These are phyloP conservation scores for Sminthurinus aureus DNA, from an alignment of 2,888 invertebrate species.

Conservation along the genomic window DNA sequence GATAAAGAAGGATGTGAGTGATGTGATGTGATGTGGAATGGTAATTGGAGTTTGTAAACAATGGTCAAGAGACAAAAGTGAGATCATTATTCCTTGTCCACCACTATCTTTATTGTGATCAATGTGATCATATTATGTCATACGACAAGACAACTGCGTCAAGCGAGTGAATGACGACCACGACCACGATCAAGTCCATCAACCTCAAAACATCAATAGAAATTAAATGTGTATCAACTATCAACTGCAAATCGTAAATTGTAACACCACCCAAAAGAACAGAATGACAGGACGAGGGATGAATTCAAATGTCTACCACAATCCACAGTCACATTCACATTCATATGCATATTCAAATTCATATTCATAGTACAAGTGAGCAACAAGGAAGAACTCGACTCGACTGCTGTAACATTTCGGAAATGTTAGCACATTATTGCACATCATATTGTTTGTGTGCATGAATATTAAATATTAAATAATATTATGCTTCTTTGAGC, in stretches of 20 bases:
- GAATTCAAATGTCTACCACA: background rate
- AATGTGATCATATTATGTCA: background rate
- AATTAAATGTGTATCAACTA: too few species aligned
- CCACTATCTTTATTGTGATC: background rate
- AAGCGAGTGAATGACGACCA: too few species aligned
- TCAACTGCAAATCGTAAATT: background rate
- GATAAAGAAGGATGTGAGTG: too few species aligned
- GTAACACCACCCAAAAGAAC: background rate
- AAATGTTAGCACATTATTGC: too few species aligned
- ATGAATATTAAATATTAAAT: too few species aligned
- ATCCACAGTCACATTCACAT: background rate
- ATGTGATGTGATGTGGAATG: background rate
- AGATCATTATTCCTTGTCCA: background rate
- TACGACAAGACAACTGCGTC: background rate
- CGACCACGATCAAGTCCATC: background rate
- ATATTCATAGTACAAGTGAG: background rate
- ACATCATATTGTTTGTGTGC: too few species aligned
- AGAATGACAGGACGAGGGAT: background rate
- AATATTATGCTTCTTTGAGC: too few species aligned
- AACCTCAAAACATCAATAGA: background rate
- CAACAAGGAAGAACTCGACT: too few species aligned
- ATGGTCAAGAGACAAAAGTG: background rate
- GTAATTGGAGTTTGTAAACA: background rate
- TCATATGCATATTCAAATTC: background rate
- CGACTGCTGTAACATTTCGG: too few species aligned